Evolutionary conservation across 2,888 invertebrate genomes (phyloP).

Genomic region (Amphipoea oculea): DNA sequence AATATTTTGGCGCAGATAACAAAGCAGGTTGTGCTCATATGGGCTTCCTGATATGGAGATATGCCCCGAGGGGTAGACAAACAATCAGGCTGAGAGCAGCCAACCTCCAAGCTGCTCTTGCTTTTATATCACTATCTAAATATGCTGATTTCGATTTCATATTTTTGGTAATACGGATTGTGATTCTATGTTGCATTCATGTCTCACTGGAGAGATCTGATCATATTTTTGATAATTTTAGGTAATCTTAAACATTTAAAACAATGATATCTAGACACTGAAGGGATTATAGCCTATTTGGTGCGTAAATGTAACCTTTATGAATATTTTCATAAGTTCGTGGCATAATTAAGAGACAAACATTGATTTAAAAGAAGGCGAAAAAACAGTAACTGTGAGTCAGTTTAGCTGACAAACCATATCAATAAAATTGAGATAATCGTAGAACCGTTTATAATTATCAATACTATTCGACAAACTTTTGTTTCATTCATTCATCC

Average conservation of each 20-base stretch:
- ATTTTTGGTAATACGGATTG: slow-evolving; percentile 22
- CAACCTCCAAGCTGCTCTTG: slow-evolving; percentile 20
- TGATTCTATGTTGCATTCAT: not conserved
- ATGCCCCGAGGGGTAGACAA: slow-evolving; percentile 44
- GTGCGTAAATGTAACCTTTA: too few species aligned
- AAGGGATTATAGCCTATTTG: too few species aligned
- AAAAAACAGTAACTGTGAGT: too few species aligned
- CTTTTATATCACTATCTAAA: slow-evolving; percentile 40
- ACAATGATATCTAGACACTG: not conserved
- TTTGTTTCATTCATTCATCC: not conserved
- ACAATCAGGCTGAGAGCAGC: slow-evolving; percentile 59
- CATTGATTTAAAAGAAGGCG: too few species aligned
- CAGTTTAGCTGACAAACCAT: too few species aligned
- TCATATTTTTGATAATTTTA: too few species aligned
- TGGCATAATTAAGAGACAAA: too few species aligned
- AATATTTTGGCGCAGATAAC: slow-evolving; percentile 12
- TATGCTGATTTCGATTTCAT: slow-evolving; percentile 44
- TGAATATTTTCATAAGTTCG: too few species aligned
- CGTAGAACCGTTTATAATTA: not conserved
- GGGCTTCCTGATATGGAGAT: slow-evolving; percentile 10
- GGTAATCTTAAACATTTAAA: not conserved
- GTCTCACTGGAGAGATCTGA: not conserved
- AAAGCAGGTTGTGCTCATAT: slow-evolving; percentile 15
- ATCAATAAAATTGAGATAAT: too few species aligned
- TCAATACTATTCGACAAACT: not conserved